Evolutionary conservation across 1,140 invertebrate genomes (phyloP).

Genomic region (Diploscapter pachys): DNA sequence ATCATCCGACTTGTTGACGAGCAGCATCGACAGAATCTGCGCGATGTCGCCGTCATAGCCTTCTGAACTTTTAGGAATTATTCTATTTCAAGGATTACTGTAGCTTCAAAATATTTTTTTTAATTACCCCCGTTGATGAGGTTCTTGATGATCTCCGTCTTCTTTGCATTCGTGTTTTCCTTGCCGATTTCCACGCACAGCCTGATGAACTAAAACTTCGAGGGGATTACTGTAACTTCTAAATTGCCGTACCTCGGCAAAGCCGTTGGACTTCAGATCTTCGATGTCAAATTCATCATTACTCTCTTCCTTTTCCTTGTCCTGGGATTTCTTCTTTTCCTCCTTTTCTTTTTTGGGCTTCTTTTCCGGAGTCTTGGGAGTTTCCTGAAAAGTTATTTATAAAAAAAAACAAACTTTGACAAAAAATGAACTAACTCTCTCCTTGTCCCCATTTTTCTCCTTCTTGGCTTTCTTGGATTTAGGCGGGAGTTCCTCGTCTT

Average conservation of each 20-base stretch:
- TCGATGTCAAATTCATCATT: constrained; percentile 15
- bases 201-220: constrained; percentile 25
- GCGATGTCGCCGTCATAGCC: constrained; percentile 26
- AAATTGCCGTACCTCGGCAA: constrained; percentile 17
- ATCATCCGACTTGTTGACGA: constrained; percentile 17
- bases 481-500: constrained; percentile 13
- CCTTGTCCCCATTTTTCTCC: constrained; percentile 7
- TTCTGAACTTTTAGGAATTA: constrained; percentile 13
- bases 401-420: background rate
- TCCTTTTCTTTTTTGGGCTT: constrained; percentile 5
- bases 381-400: background rate
- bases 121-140: constrained; percentile 25
- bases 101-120: background rate
- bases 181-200: constrained; percentile 18
- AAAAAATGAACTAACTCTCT: background rate
- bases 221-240: background rate
- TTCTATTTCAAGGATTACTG: background rate
- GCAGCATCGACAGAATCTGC: constrained; percentile 19
- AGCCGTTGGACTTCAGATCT: constrained; percentile 24
- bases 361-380: constrained; percentile 6
- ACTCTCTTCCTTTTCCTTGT: constrained; percentile 13
- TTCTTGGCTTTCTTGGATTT: background rate
- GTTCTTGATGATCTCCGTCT: constrained; percentile 10
- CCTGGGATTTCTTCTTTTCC: background rate
- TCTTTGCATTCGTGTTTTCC: constrained; percentile 12